A percentile compares a stretch with the other conserved stretches of the same genome.
Conservation (phyloP, 2,888 invertebrate species). For the Sturmia bella region DNA sequence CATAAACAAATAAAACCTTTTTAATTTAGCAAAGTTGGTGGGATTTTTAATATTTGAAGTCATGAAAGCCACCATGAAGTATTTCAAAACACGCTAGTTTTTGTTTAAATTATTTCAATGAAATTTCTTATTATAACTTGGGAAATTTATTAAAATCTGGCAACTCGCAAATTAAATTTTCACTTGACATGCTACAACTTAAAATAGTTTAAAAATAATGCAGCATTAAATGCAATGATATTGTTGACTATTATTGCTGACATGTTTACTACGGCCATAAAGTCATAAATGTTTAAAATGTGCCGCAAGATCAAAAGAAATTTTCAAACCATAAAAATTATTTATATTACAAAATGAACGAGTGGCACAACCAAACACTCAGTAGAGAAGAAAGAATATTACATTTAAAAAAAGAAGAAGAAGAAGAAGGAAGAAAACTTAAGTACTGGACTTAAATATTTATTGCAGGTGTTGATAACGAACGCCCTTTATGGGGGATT, state of each 20-base stretch:
- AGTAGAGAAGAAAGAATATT: background rate
- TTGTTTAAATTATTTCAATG: background rate
- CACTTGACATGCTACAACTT: background rate
- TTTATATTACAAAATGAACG: slow-evolving; percentile 39
- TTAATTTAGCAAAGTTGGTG: slow-evolving; percentile 25
- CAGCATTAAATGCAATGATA: slow-evolving; percentile 43
- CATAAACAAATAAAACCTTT: slow-evolving; percentile 70
- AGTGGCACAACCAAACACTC: background rate
- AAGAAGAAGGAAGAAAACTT: slow-evolving; percentile 11
- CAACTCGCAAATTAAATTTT: background rate
- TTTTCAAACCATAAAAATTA: slow-evolving; percentile 54
- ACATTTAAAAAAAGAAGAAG: slow-evolving; percentile 2
- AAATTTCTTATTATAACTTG: too few species aligned
- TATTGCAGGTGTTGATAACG: slow-evolving; percentile 68
- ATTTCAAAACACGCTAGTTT: background rate
- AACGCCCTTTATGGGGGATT: slow-evolving; percentile 47
- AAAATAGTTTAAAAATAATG: slow-evolving; percentile 22
- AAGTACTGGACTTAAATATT: slow-evolving; percentile 54
- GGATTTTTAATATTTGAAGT: slow-evolving; percentile 32
- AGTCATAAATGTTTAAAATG: slow-evolving; percentile 68
- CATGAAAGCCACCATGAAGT: slow-evolving; percentile 52
- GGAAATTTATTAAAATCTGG: background rate
- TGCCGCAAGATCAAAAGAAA: slow-evolving; percentile 67
- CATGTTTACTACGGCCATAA: slow-evolving; percentile 55
- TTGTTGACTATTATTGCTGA: slow-evolving; percentile 59